These are phyloP conservation scores for Notiomystis cincta DNA, from an alignment of 2,113 vertebrate species.

Conservation along the genomic window DNA sequence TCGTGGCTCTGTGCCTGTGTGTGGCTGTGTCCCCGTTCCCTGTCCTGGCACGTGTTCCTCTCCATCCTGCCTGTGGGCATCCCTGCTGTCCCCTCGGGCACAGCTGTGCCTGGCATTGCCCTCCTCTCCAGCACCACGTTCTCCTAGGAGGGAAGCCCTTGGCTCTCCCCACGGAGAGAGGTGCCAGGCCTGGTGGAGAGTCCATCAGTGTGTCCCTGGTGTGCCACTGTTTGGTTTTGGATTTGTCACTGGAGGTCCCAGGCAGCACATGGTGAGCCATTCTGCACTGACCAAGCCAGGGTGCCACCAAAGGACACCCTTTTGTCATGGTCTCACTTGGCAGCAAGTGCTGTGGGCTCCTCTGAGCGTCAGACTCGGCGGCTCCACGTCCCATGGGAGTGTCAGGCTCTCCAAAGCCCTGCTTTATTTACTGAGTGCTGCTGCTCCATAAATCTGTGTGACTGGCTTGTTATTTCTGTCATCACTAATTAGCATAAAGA, in stretches of 20 bases:
- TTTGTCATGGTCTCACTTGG: neutral
- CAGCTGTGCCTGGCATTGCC: neutral
- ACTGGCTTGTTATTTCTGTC: neutral
- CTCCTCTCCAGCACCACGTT: neutral
- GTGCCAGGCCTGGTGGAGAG: neutral
- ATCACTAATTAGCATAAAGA: neutral
- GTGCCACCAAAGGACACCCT: neutral
- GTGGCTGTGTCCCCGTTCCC: neutral
- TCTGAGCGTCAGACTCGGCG: neutral
- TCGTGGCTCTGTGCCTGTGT: neutral
- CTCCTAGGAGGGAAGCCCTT: neutral
- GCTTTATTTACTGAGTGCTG: neutral
- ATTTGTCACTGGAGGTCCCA: neutral
- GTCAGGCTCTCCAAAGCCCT: neutral
- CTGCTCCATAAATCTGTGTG: neutral
- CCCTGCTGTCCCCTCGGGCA: rapidly evolving
- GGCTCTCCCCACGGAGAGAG: neutral
- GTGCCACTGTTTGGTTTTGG: neutral
- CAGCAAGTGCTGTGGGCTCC: neutral
- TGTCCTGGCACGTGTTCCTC: rapidly evolving
- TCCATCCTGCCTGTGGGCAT: neutral
- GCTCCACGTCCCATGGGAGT: neutral
- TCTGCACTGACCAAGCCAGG: neutral
- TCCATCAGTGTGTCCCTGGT: rapidly evolving
- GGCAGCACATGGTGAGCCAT: neutral